Base-by-base conservation (phyloP, 2,888 invertebrate genomes). In the Lasius fuliginosus region DNA sequence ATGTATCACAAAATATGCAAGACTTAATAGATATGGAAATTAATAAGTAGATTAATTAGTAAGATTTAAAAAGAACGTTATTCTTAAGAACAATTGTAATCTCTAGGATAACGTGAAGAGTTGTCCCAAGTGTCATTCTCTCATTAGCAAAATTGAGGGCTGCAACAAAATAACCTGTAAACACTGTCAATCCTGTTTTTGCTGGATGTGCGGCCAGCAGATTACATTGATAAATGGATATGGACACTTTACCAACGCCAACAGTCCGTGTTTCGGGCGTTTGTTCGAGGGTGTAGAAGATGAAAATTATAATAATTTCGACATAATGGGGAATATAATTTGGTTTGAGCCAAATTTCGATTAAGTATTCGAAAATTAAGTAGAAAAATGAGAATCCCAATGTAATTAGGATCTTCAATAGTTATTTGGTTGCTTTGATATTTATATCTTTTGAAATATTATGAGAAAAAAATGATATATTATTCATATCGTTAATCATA, bases 101-200 rank as follows among this genome's bases (percentile, higher is more conserved):
- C 64, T 73, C 12, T 68, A 94, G 94, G 64, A 86, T 79, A 84
- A 90, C 64, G 84, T 93, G 5, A 93, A 91, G 73, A 9, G 73
- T 4, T 93, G 93, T 73, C 93, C 93, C 1, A 86, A 84, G 4
- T 94, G 93, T 68, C 73, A n/a, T 11, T 86, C 88, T n/a, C 30
- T 77, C n/a, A 89, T 84, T 6, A 82, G 79, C 46, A 93, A 92
- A 81, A 85, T 79, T 11, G 84, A 67, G 4, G 92, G 92, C 3
- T 93, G 92, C 65, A 93, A 93, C 77, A 88, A 90, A 84, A 91
- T 93, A 87, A 76, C 8, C 0, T 93, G 93, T 56, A 33, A 0
- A 18, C 42, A 89, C 49, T 93, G 92, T 23, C 73, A 86, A 27
- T 81, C 79, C 23, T 12, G 33, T 1, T 92, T 93, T 58, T 93